Base-by-base conservation (phyloP, 2,113 vertebrate species). In the Chitala chitala region DNA sequence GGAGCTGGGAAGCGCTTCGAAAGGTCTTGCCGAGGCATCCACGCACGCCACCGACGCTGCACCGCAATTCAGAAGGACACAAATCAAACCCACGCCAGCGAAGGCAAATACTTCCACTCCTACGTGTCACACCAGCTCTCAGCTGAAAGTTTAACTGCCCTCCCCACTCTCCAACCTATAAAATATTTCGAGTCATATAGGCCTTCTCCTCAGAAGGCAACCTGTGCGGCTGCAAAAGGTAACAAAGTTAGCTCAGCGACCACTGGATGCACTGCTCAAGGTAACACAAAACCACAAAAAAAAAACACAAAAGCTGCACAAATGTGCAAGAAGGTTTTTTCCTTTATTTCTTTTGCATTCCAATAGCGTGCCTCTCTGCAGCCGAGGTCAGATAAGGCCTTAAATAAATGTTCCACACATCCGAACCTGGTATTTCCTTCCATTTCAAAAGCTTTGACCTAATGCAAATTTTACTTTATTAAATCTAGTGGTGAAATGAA, bases 401-500 rank as follows among this genome's bases (percentile, higher is more conserved):
- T 68, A 68, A 68, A 68, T 68, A 68, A 68, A 46, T 46, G 40
- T 44, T 68, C 40, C 64, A 68, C 42, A 68, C 42, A 68, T 9
- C 38, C 26, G 64, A 68, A 48, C 64, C 64, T 68, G 22, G 40
- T 26, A 68, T 68, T 68, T 68, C 64, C 42, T 46, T 46, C 40
- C 12, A 22, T 68, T 68, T 42, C 64, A 46, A 68, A 44, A 26
- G 64, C 24, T n/a, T 46, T 48, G 64, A 68, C 64, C 64, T 68
- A 26, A 68, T 68, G 64, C 64, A 68, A 38, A 68, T 68, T 68
- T 68, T 46, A 68, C 64, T 68, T 68, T 68, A 68, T 68, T 68
- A 68, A 68, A 68, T 68, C 64, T 68, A 68, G 64, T 38, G 38
- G 64, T 68, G 64, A 68, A 68, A 68, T 68, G 64, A 68, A 68